Conservation (phyloP, 2,797 vertebrate species). For the Danio tinwini region DNA sequence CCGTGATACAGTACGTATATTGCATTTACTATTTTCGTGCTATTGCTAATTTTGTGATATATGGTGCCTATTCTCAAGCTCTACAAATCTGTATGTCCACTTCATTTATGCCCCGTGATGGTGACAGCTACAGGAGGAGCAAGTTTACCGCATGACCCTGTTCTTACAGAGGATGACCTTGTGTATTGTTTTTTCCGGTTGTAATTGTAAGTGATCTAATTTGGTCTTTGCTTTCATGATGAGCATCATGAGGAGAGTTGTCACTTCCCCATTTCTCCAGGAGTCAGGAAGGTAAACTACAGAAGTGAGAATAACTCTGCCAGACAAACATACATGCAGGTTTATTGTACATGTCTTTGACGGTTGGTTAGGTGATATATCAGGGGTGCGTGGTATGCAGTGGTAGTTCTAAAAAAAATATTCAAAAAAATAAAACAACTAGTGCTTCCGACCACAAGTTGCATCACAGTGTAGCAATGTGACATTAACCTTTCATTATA, state of each 20-base stretch:
- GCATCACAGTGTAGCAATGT: not conserved
- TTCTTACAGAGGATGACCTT: slow-evolving; percentile 49
- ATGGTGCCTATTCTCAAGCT: not conserved
- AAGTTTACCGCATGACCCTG: not conserved
- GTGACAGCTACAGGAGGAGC: slow-evolving; percentile 14
- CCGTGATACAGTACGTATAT: too few species aligned
- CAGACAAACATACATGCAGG: not conserved
- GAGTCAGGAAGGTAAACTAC: slow-evolving; percentile 35
- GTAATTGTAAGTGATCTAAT: slow-evolving; percentile 70
- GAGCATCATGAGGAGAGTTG: slow-evolving; percentile 73
- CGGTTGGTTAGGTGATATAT: not conserved
- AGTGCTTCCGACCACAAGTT: not conserved
- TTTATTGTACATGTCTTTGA: not conserved
- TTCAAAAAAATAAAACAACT: not conserved
- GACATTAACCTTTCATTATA: too few species aligned
- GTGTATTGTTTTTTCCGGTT: slow-evolving; percentile 65
- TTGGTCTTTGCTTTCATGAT: slow-evolving; percentile 59
- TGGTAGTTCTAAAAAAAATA: too few species aligned
- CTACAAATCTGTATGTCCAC: not conserved
- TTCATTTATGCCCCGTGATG: slow-evolving; percentile 66
- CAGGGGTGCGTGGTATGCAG: not conserved
- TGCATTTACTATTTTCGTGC: too few species aligned
- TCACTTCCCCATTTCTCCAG: slow-evolving; percentile 68
- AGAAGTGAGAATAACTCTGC: not conserved
- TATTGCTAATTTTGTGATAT: too few species aligned